These are phyloP conservation scores for Tapera naevia DNA, from an alignment of 2,797 vertebrate species.

Conservation along the genomic window DNA sequence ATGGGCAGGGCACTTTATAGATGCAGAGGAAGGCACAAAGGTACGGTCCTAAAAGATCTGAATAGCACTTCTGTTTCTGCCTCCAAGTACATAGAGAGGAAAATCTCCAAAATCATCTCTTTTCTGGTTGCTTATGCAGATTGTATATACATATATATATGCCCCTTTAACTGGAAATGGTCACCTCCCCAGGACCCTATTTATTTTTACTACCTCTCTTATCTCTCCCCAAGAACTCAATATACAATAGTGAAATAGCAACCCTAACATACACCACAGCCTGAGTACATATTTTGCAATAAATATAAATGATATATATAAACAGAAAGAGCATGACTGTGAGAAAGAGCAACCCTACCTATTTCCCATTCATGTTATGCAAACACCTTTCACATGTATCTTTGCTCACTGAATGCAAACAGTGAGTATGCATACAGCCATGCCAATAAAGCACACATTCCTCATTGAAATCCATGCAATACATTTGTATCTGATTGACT, in stretches of 20 bases:
- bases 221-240: not conserved
- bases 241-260: not conserved
- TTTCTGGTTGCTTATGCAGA: slow-evolving; percentile 27
- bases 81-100: not conserved
- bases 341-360: slow-evolving; percentile 34
- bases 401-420: slow-evolving; percentile 62
- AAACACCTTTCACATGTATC: slow-evolving; percentile 58
- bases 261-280: not conserved
- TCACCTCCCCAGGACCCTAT: not conserved
- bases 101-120: not conserved
- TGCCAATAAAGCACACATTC: slow-evolving; percentile 44
- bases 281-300: slow-evolving; percentile 42
- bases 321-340: slow-evolving; percentile 28
- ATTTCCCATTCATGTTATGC: slow-evolving; percentile 60
- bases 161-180: not conserved
- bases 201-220: slow-evolving; percentile 1
- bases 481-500: slow-evolving; percentile 60
- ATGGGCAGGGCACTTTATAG: not conserved
- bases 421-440: slow-evolving; percentile 15
- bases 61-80: slow-evolving; percentile 28
- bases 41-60: not conserved
- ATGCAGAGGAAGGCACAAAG: slow-evolving; percentile 1
- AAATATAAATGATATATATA: slow-evolving; percentile 41
- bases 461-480: slow-evolving; percentile 48
- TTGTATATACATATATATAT: not conserved